A percentile compares a stretch with the other conserved stretches of the same genome.
Conservation (phyloP, 1,140 invertebrate genomes). For the Tyrophagus putrescentiae region DNA sequence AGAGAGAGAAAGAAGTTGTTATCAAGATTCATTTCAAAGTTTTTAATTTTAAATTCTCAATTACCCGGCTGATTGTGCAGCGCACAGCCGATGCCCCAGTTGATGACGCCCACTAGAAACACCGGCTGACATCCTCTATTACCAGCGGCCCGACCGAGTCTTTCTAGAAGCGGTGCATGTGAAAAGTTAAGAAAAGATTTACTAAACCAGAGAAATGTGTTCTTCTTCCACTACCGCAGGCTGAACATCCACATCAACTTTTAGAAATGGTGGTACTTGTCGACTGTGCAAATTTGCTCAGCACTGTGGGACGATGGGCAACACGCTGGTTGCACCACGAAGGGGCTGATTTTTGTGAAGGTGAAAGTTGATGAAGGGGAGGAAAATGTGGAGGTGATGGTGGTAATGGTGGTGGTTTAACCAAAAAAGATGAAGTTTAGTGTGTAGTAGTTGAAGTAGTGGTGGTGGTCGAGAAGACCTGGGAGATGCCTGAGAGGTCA, state of each 20-base stretch:
- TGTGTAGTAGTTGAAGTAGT: conserved; percentile 3
- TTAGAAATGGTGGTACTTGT: too few species aligned
- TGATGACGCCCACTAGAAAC: conserved; percentile 87
- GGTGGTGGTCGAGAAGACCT: conserved; percentile 20
- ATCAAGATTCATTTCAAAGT: neutral
- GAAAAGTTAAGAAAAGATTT: neutral
- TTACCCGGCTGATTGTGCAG: conserved; percentile 70
- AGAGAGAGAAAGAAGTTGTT: neutral
- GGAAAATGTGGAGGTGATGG: neutral
- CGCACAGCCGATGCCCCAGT: conserved; percentile 89
- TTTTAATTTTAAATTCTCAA: neutral
- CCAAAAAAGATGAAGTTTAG: too few species aligned
- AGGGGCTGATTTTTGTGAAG: too few species aligned
- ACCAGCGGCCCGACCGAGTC: conserved; percentile 85
- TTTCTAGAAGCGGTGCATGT: conserved; percentile 45
- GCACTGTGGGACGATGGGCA: too few species aligned
- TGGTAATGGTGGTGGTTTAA: neutral
- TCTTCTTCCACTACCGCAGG: conserved; percentile 31
- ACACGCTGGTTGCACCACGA: too few species aligned
- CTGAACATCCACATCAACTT: conserved; percentile 81
- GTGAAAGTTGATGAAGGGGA: neutral
- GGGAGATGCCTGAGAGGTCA: too few species aligned
- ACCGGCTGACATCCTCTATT: conserved; percentile 65
- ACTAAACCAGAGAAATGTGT: conserved; percentile 46
- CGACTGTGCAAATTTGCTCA: too few species aligned